Base-by-base conservation (phyloP, 2,113 vertebrate genomes). In the Leucosticte australis region DNA sequence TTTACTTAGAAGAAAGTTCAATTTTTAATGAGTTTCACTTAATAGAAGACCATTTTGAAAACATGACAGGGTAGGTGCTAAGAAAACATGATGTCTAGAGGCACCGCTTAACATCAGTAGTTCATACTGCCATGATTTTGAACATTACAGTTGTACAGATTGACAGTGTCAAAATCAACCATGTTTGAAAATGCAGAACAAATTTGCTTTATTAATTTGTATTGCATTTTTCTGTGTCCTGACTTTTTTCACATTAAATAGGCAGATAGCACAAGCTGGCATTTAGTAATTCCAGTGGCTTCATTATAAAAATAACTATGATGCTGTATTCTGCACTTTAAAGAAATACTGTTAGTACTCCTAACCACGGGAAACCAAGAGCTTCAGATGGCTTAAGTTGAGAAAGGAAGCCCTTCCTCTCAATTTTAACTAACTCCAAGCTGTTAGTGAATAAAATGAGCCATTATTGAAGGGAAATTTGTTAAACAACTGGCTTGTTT, bases 111-210 rank as follows among this genome's bases (percentile, higher is more conserved):
- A 91, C 49, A 92, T 71, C 42, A 83, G 11, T 81, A 75, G 39
- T 39, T 87, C 50, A n/a, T 49, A 31, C 77, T 37, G 88, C 82
- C 88, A 18, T 83, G 81, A 68, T 83, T 92, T 92, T 95, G 73
- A 90, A 63, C 69, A 75, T 95, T 91, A 81, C 65, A 60, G 41
- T 59, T 93, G 13, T 74, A 52, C 73, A 93, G 82, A 64, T 31
- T 95, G 78, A 84, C 71, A 92, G 13, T 68, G 68, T 82, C 63
- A 82, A 92, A 97, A 84, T 52, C 41, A 49, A 60, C 49, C 82
- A 7, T 39, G 41, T 49, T 63, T 91, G 28, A 81, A 78, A 94
- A 49, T 77, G 76, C 68, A 80, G 20, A 82, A 69, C 15, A 64
- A 53, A 59, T 67, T 87, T 84, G 70, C 22, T 80, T 67, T 64